Percentiles rank a stretch among this genome's conserved stretches.
These are phyloP conservation scores for Siphamia tubifer DNA, from an alignment of 2,113 vertebrate genomes.

Conservation along the genomic window DNA sequence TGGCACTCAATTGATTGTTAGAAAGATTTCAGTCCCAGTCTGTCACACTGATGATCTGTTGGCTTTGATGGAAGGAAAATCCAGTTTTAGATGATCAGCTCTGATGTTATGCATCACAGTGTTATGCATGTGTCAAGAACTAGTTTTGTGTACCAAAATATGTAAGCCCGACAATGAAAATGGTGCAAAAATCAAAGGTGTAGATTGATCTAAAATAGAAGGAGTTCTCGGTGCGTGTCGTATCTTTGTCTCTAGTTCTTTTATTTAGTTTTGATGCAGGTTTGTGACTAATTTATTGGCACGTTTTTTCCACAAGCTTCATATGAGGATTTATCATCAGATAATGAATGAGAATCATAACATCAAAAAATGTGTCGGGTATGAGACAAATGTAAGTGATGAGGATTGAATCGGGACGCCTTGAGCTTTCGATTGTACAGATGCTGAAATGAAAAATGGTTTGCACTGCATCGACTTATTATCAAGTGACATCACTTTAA, in stretches of 20 bases:
- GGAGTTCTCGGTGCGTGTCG: neutral
- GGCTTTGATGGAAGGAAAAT: slow-evolving; percentile 43
- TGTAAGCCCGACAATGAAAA: neutral
- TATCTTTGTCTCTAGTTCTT: neutral
- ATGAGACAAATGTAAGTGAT: slow-evolving; percentile 54
- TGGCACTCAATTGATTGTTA: slow-evolving; percentile 35
- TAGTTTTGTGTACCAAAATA: too few species aligned
- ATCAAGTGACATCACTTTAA: too few species aligned
- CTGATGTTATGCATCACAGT: slow-evolving; percentile 10
- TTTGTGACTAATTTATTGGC: slow-evolving; percentile 1
- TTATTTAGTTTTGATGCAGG: slow-evolving; percentile 2
- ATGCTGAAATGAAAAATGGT: too few species aligned
- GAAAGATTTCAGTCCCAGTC: slow-evolving; percentile 43
- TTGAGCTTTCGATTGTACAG: too few species aligned
- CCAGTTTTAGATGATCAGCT: slow-evolving; percentile 17
- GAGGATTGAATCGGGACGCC: too few species aligned
- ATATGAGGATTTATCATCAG: slow-evolving; percentile 29
- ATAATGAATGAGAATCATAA: slow-evolving; percentile 32
- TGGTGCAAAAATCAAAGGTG: too few species aligned
- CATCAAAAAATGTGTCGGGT: slow-evolving; percentile 42
- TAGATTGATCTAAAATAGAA: neutral
- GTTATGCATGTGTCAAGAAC: slow-evolving; percentile 8
- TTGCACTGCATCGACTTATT: too few species aligned
- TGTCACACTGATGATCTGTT: slow-evolving; percentile 34
- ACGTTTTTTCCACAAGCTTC: neutral